phyloP scores from a whole-genome alignment of 2,113 vertebrate genomes.

The Camelus bactrianus region DNA sequence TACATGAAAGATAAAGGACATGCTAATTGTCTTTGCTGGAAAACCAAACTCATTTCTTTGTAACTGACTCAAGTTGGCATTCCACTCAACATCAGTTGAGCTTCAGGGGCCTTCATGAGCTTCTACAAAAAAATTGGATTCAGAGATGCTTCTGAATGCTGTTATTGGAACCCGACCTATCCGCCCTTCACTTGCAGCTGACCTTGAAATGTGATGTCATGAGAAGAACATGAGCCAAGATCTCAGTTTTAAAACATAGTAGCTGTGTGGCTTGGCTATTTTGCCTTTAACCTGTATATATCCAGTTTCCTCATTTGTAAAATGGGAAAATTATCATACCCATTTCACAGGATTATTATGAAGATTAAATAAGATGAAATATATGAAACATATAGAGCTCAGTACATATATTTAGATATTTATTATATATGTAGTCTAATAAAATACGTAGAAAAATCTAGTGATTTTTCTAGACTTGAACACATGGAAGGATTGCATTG shows the following conservation, averaged over 20 bases:
- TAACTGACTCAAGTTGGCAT: neutral
- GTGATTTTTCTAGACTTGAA: no score
- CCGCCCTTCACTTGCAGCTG: neutral
- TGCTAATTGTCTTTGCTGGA: neutral
- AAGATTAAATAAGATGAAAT: constrained; percentile 3
- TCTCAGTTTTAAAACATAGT: neutral
- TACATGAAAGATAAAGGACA: neutral
- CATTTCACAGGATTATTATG: neutral
- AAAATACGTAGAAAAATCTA: neutral
- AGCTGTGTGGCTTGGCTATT: neutral
- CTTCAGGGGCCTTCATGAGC: neutral
- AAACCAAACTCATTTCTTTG: neutral
- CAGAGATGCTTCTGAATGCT: neutral
- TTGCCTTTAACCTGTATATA: neutral
- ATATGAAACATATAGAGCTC: neutral
- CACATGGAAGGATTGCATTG: no score
- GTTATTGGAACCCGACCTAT: neutral
- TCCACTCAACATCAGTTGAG: neutral
- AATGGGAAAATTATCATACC: neutral
- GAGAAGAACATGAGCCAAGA: neutral
- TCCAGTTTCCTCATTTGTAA: neutral
- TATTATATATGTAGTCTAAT: neutral
- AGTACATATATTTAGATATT: neutral
- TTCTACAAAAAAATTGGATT: neutral
- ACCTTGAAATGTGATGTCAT: neutral